These are phyloP conservation scores for Oncopodura yosiiana DNA, from an alignment of 1,140 invertebrate genomes.

Conservation along the genomic window DNA sequence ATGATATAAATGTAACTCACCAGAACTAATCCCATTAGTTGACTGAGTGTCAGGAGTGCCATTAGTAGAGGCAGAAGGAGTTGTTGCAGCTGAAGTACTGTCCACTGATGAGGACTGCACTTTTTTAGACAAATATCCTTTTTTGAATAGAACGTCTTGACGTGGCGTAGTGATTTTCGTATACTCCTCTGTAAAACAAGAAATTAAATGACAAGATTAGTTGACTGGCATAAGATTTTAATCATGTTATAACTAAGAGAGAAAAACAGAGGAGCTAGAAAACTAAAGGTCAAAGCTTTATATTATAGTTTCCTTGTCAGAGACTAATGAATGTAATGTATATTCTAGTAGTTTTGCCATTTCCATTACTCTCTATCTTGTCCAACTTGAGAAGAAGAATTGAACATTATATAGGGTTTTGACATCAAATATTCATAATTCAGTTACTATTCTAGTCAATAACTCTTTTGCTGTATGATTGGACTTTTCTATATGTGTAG, in stretches of 20 bases:
- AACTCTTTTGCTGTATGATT: no score
- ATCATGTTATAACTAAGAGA: background rate
- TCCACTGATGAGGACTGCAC: conserved; percentile 34
- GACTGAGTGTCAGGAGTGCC: conserved; percentile 36
- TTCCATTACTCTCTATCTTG: conserved; percentile 1
- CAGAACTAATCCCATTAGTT: conserved; percentile 35
- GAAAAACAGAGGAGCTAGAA: background rate
- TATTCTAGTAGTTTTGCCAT: background rate
- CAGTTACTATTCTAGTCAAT: no score
- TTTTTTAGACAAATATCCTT: conserved; percentile 54
- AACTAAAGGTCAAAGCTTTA: background rate
- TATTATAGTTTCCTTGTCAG: background rate
- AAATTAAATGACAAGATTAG: conserved; percentile 9
- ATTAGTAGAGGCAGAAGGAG: conserved; percentile 34
- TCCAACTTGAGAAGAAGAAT: background rate
- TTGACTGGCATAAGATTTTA: background rate
- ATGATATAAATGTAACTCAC: conserved; percentile 15
- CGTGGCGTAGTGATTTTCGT: conserved; percentile 58
- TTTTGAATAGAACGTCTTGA: conserved; percentile 62
- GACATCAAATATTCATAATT: no score
- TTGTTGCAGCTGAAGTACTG: conserved; percentile 36
- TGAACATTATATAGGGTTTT: no score
- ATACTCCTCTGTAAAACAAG: conserved; percentile 51
- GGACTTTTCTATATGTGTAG: no score
- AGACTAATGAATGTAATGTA: background rate